Base-by-base conservation (phyloP, 1,140 invertebrate species). In the Pseudomyrmex dendroicus region DNA sequence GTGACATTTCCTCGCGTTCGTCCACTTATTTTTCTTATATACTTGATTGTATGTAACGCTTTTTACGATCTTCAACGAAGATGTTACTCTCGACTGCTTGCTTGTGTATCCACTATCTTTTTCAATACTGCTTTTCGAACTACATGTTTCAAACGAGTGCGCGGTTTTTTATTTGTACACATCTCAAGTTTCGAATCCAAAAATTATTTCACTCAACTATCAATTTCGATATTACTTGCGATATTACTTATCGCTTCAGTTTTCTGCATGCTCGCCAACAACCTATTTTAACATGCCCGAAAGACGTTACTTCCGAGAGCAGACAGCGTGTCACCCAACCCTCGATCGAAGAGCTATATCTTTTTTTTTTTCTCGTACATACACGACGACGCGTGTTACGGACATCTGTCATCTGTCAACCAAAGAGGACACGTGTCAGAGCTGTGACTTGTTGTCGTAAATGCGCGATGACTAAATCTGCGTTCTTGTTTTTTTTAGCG, bases 331-430 rank as follows among this genome's bases (percentile, higher is more conserved):
- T 56, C 59, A 73, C 0, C 35, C 25, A 61, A 76, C 61, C 62
- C 63, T 46, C 82, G 83, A 84, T 84, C 83, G 82, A 86, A 82
- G 87, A 83, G 74, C 82, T 61, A 80, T 80, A 54, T 76, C 85
- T 76, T 85, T 74, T 46, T 67, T 54, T 35, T 35, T 35, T 35
- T 7, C 35, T 35, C 48, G 48, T 66, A 77, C 17, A 35, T 62
- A 25, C 59, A 50, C 35, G n/a, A 48, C 54, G 78, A 89, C 87
- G 74, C 72, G 84, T 78, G 70, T 73, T 88, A 73, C 76, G 83
- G 87, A 89, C 88, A 89, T 89, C 86, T 88, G 88, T 89, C 88
- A 85, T 84, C 68, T 54, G 88, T 89, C 88, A 88, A 15, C 35
- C 54, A 77, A 56, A 66, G 35, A 73, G 66, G 84, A 88, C 87